A percentile compares a stretch with the other conserved stretches of the same genome.
Conservation (phyloP, 37 sponge, comb jelly and placozoan species). For the Ephydatia muelleri region DNA sequence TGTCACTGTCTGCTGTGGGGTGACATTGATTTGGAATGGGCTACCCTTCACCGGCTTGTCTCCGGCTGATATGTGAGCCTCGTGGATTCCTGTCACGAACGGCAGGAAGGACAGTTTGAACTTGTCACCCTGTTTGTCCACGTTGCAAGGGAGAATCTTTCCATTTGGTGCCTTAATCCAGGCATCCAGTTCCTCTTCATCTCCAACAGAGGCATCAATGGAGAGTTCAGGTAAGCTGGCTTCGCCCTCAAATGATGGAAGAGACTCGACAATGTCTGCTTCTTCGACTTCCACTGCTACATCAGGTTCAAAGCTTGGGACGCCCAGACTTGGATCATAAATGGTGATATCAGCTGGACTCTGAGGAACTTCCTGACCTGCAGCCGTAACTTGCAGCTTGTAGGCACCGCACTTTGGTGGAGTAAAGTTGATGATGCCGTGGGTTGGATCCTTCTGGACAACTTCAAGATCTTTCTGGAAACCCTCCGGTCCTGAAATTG, state of each 20-base stretch:
- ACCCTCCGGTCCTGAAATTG: background rate
- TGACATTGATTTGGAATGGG: constrained; percentile 31
- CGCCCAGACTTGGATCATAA: background rate
- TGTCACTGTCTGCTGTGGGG: background rate
- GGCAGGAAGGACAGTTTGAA: constrained; percentile 17
- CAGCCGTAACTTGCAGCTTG: background rate
- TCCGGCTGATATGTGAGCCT: constrained; percentile 7
- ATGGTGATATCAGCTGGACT: background rate
- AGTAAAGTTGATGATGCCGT: background rate
- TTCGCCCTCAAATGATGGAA: background rate
- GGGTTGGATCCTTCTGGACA: background rate
- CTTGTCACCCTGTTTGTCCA: constrained; percentile 5
- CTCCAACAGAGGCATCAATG: background rate
- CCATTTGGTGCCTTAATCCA: background rate
- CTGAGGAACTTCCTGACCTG: background rate
- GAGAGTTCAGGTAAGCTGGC: background rate
- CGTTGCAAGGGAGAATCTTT: background rate
- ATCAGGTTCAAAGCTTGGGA: background rate
- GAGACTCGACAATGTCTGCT: background rate
- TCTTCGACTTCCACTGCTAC: background rate
- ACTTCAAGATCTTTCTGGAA: background rate
- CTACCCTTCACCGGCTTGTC: constrained; percentile 31
- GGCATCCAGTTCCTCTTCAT: background rate
- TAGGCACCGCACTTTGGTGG: background rate
- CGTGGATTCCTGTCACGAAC: constrained; percentile 1